phyloP scores from a whole-genome alignment of 2,113 vertebrate genomes.

The Nerophis lumbriciformis region DNA sequence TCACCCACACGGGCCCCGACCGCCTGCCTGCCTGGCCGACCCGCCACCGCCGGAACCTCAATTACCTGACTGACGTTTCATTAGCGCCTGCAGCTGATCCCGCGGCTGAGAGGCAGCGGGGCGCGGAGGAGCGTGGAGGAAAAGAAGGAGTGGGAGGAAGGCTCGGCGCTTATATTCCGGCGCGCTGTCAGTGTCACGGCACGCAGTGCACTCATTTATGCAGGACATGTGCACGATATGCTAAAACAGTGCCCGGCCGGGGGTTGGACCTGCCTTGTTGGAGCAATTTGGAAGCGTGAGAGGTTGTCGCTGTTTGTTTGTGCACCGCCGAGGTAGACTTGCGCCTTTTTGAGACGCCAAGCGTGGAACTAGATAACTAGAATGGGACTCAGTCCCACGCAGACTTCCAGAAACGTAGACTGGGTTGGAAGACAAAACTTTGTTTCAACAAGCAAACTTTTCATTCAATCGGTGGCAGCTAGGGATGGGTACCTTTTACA shows the following conservation, averaged over 20 bases:
- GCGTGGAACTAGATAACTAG: no score
- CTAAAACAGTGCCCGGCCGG: conserved; percentile 49
- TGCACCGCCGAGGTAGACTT: neutral
- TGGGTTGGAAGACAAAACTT: no score
- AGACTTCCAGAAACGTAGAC: no score
- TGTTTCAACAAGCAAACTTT: no score
- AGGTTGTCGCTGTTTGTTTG: conserved; percentile 5
- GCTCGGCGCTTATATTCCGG: conserved; percentile 59
- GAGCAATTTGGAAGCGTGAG: conserved; percentile 12
- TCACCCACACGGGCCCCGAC: conserved; percentile 46
- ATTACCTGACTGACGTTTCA: conserved; percentile 75
- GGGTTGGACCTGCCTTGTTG: conserved; percentile 26
- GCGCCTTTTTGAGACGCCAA: no score
- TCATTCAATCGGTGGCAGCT: no score
- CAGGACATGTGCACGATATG: conserved; percentile 48
- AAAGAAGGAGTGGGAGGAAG: conserved; percentile 23
- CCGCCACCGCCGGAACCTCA: conserved; percentile 66
- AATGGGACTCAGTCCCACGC: no score
- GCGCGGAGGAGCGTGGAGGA: conserved; percentile 55
- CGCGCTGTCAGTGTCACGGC: conserved; percentile 62
- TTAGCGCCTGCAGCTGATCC: conserved; percentile 73
- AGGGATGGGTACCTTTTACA: no score
- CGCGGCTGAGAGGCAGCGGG: conserved; percentile 67
- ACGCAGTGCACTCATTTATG: conserved; percentile 62
- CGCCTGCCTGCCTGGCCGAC: conserved; percentile 61